A percentile compares a stretch with the other conserved stretches of the same genome.
These are phyloP conservation scores for Tachysurus vachellii DNA, from an alignment of 2,113 vertebrate species.

Conservation along the genomic window DNA sequence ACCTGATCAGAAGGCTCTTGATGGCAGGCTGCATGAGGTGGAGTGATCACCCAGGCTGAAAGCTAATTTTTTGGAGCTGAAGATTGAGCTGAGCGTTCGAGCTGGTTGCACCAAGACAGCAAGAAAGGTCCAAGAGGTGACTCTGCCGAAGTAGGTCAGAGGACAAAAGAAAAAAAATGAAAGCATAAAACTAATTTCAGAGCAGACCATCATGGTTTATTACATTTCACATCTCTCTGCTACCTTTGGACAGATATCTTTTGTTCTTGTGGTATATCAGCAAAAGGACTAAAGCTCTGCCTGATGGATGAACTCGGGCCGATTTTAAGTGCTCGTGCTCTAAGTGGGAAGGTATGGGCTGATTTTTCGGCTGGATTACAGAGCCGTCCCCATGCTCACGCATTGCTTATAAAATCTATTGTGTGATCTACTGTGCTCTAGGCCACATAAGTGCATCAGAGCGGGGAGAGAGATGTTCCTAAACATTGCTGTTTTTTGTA, in stretches of 20 bases:
- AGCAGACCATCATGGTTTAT: constrained; percentile 37
- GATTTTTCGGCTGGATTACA: background rate
- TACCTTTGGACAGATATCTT: constrained; percentile 48
- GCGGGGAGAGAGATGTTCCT: background rate
- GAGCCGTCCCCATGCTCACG: background rate
- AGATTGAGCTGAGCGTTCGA: constrained; percentile 58
- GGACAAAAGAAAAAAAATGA: constrained; percentile 16
- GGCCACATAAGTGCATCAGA: background rate
- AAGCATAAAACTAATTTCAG: constrained; percentile 35
- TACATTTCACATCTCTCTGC: constrained; percentile 56
- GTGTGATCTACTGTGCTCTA: constrained; percentile 19
- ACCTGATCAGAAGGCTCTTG: constrained; percentile 64
- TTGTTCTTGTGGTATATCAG: constrained; percentile 45
- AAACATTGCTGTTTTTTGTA: constrained; percentile 14
- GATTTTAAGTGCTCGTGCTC: background rate
- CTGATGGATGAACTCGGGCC: background rate
- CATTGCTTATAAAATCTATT: constrained; percentile 24
- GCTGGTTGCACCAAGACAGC: constrained; percentile 57
- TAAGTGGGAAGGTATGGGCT: background rate
- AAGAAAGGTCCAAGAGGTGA: constrained; percentile 52
- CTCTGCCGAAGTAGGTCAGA: constrained; percentile 20
- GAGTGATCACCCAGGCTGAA: constrained; percentile 64
- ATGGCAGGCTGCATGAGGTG: constrained; percentile 57
- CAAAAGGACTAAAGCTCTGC: constrained; percentile 24
- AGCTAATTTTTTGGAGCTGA: constrained; percentile 60